Evolutionary conservation across 2,888 invertebrate genomes (phyloP).

Genomic region (Diabrotica balteata): DNA sequence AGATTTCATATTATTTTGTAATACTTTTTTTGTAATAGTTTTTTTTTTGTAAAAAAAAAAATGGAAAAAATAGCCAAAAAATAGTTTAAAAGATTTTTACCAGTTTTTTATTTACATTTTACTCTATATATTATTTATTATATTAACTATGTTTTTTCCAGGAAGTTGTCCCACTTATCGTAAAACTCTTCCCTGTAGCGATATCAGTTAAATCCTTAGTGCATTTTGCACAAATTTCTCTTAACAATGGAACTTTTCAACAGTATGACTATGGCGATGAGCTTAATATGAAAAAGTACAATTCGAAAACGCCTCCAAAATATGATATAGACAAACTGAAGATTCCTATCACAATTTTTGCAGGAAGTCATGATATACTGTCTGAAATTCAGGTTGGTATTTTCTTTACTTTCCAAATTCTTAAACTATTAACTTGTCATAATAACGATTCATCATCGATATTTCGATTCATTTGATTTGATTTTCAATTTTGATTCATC

Average conservation of each 20-base stretch:
- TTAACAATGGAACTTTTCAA: slow-evolving; percentile 20
- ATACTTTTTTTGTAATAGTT: too few species aligned
- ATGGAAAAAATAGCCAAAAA: too few species aligned
- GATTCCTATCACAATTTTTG: slow-evolving; percentile 18
- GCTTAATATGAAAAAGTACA: slow-evolving; percentile 14
- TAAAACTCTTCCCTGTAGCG: slow-evolving; percentile 35
- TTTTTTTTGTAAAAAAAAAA: too few species aligned
- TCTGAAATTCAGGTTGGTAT: slow-evolving; percentile 8
- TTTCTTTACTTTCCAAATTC: too few species aligned
- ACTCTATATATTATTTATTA: neutral
- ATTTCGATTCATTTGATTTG: too few species aligned
- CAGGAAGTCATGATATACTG: slow-evolving; percentile 17
- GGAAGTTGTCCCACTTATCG: slow-evolving; percentile 37
- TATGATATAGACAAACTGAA: slow-evolving; percentile 16
- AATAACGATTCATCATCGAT: too few species aligned
- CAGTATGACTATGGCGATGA: slow-evolving; percentile 21
- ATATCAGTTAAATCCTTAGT: slow-evolving; percentile 28
- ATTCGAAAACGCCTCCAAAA: slow-evolving; percentile 17
- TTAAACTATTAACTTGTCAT: too few species aligned
- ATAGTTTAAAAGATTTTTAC: too few species aligned
- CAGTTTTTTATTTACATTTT: neutral
- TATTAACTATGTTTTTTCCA: slow-evolving; percentile 25
- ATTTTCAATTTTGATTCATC: too few species aligned
- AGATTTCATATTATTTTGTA: too few species aligned
- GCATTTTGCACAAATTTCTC: slow-evolving; percentile 29